These are phyloP conservation scores for Beaufortia kweichowensis DNA, from an alignment of 2,113 vertebrate species.

Conservation along the genomic window DNA sequence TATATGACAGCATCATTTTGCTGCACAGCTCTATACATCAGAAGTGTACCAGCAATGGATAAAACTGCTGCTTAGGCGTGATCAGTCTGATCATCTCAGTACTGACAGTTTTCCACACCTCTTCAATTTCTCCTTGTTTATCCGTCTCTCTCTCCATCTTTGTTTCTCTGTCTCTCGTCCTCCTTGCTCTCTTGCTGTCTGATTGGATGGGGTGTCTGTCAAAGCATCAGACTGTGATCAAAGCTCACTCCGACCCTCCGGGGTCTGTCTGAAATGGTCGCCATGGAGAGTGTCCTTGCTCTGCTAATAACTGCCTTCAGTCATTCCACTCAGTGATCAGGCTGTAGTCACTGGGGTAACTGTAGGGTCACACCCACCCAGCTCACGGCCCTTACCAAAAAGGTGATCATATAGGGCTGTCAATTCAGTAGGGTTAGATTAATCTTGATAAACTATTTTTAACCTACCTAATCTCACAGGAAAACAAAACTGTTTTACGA, in stretches of 20 bases:
- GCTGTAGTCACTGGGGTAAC: conserved; percentile 57
- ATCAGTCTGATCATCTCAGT: too few relatives aligned
- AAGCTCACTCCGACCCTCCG: conserved; percentile 54
- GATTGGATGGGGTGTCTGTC: conserved; percentile 54
- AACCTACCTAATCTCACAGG: too few relatives aligned
- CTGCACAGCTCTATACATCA: too few relatives aligned
- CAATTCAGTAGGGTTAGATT: too few relatives aligned
- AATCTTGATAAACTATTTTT: too few relatives aligned
- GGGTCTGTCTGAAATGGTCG: conserved; percentile 54
- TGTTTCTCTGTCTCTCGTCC: conserved; percentile 9
- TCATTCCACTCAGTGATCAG: conserved; percentile 66
- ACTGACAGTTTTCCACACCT: not conserved
- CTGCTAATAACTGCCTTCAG: conserved; percentile 69
- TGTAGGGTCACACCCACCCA: conserved; percentile 49
- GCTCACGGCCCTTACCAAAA: conserved; percentile 49
- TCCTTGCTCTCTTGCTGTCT: conserved; percentile 18
- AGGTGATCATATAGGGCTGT: too few relatives aligned
- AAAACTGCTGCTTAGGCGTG: too few relatives aligned
- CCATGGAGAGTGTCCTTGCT: conserved; percentile 65
- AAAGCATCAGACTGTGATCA: conserved; percentile 66
- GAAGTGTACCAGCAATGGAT: too few relatives aligned
- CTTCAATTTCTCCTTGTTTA: not conserved
- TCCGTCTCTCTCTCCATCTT: conserved; percentile 12
- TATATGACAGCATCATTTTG: too few relatives aligned
- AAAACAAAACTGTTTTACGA: too few relatives aligned